A percentile compares a stretch with the other conserved stretches of the same genome.
These are phyloP conservation scores for Picus viridis DNA, from an alignment of 2,797 vertebrate genomes.

Conservation along the genomic window DNA sequence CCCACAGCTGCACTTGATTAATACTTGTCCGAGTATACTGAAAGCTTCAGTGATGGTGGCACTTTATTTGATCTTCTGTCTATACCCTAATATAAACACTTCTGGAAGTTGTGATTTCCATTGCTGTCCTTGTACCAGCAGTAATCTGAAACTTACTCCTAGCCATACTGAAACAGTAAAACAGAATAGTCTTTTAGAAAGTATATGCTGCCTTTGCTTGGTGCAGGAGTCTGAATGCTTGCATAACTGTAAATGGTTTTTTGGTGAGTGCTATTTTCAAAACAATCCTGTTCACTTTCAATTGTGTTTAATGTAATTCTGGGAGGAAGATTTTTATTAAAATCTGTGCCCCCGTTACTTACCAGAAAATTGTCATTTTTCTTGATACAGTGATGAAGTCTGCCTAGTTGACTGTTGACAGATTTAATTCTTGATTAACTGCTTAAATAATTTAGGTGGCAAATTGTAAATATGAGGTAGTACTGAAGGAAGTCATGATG, in stretches of 20 bases:
- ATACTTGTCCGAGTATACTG: neutral
- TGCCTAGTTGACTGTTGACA: neutral
- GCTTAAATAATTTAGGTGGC: neutral
- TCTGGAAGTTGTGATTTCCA: neutral
- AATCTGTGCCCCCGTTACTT: neutral
- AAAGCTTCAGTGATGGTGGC: neutral
- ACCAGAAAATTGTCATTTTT: neutral
- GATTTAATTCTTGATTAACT: neutral
- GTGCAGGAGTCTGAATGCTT: neutral
- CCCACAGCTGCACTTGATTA: neutral
- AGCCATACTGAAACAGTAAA: neutral
- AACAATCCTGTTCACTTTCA: neutral
- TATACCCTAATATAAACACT: neutral
- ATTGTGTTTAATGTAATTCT: neutral
- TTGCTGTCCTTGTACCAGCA: neutral
- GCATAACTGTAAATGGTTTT: neutral
- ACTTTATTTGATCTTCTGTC: neutral
- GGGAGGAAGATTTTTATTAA: neutral
- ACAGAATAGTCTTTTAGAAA: neutral
- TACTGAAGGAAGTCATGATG: neutral
- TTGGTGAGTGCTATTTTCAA: neutral
- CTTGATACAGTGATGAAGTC: neutral
- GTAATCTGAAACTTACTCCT: neutral
- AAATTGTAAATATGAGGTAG: neutral
- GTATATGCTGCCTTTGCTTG: neutral